phyloP scores from a whole-genome alignment of 2,888 invertebrate species.

The Nephrotoma flavescens region DNA sequence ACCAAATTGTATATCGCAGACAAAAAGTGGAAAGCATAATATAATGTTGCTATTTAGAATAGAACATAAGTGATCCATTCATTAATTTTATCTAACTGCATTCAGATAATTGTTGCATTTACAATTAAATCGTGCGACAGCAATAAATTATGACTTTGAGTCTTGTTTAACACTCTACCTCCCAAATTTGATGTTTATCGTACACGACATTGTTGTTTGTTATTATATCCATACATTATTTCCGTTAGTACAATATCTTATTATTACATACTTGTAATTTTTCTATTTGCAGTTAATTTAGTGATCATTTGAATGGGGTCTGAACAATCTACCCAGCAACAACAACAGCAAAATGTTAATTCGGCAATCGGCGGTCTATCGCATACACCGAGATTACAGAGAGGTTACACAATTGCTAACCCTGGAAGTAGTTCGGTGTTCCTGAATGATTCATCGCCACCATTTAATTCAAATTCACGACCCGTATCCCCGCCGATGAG shows the following conservation, averaged over 20 bases:
- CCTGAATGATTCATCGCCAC: constrained; percentile 23
- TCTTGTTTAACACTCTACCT: not conserved
- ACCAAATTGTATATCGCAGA: not conserved
- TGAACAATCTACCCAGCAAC: constrained; percentile 39
- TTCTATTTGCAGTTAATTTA: not conserved
- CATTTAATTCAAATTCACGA: constrained; percentile 25
- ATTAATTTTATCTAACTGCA: not conserved
- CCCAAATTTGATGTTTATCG: not conserved
- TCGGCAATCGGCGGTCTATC: not conserved
- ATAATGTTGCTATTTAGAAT: not conserved
- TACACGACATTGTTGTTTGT: not conserved
- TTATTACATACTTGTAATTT: not conserved
- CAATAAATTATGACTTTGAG: not conserved
- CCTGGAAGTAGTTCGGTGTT: constrained; percentile 25
- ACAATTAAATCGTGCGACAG: not conserved
- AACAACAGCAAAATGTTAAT: constrained; percentile 13
- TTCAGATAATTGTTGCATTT: not conserved
- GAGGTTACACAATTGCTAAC: constrained; percentile 37
- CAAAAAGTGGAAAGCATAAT: not conserved
- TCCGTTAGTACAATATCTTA: not conserved
- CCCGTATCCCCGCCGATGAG: constrained; percentile 75
- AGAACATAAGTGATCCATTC: not conserved
- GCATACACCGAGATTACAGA: constrained; percentile 26
- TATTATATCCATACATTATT: not conserved
- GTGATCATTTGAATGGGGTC: constrained; percentile 37